Evolutionary conservation across 1,140 invertebrate species (phyloP), one percentile per base, ranked within the genome.

Genomic region (Drosophila pruinosa): DNA sequence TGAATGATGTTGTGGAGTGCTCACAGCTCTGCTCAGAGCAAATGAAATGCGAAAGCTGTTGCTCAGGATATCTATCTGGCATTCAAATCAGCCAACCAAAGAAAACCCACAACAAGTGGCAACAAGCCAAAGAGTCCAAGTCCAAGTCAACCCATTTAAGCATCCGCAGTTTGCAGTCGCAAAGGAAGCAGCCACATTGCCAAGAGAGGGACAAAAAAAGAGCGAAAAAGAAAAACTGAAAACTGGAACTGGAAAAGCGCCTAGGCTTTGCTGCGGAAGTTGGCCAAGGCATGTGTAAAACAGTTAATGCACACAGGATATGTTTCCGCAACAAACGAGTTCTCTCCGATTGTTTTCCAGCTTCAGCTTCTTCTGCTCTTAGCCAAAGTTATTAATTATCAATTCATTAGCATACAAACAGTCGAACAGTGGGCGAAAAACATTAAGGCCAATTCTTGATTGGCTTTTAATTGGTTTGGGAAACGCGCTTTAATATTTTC

Each of bases 281-380:
- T 88, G 70, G 71, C 77, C 73, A 74, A 88, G 71, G 71, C 78
- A 81, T 67, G 78, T 77, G 82, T 75, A 82, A 82, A 88, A 88
- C 78, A 89, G 82, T 88, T 88, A 88, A 88, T 88, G 78, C 75
- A 81, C 82, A 88, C 82, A 88, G 82, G 82, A 88, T 88, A 88
- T 88, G 72, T 88, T 88, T 88, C 82, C 82, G 82, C 64, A 61
- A 26, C 53, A 65, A 88, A 88, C 82, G 17, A 58, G 82, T 88
- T 81, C 70, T 56, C 12, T 12, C 31, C 34, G 10, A 41, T 22
- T 36, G 17, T 47, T 64, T 70, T 26, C 5, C 12, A 21, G 6
- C 56, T 14, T 8, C 24, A n/a, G n/a, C n/a, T n/a, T 50, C 34
- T 39, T 34, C 61, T 28, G 14, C 43, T 43, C 63, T 43, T 52